Conservation (phyloP, 2,113 vertebrate species). For the Peucedramus taeniatus region DNA sequence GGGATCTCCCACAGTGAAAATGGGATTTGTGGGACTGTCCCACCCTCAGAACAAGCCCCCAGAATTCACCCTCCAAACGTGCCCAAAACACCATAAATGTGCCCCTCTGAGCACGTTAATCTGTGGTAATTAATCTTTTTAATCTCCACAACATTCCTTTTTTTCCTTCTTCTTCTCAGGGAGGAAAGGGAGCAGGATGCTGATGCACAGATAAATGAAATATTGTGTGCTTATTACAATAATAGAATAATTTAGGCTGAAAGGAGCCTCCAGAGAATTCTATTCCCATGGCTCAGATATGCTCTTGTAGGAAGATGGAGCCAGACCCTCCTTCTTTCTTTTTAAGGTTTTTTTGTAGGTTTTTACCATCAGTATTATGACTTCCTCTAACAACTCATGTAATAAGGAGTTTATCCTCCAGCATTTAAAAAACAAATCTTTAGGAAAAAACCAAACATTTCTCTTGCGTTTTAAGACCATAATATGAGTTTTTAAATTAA, state of each 20-base stretch:
- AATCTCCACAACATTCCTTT: not conserved
- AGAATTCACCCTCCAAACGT: rapidly evolving
- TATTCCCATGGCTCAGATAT: not conserved
- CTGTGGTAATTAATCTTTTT: not conserved
- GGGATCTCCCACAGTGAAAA: not conserved
- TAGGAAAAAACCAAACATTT: not conserved
- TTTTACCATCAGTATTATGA: not conserved
- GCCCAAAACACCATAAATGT: rapidly evolving
- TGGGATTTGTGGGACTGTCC: not conserved
- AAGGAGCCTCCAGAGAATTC: not conserved
- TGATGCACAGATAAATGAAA: not conserved
- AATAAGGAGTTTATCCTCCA: not conserved
- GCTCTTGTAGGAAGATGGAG: not conserved
- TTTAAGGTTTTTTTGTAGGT: not conserved
- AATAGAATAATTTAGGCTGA: not conserved
- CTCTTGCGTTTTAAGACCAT: not conserved
- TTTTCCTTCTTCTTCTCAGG: not conserved
- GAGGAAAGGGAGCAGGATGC: not conserved
- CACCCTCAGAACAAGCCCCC: not conserved
- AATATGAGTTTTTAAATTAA: not conserved
- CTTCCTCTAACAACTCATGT: not conserved
- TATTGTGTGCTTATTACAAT: not conserved
- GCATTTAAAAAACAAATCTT: not conserved
- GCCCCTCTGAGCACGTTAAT: rapidly evolving
- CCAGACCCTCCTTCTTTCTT: not conserved